phyloP scores from a whole-genome alignment of 2,797 vertebrate species.

The Tarsius wallacei region DNA sequence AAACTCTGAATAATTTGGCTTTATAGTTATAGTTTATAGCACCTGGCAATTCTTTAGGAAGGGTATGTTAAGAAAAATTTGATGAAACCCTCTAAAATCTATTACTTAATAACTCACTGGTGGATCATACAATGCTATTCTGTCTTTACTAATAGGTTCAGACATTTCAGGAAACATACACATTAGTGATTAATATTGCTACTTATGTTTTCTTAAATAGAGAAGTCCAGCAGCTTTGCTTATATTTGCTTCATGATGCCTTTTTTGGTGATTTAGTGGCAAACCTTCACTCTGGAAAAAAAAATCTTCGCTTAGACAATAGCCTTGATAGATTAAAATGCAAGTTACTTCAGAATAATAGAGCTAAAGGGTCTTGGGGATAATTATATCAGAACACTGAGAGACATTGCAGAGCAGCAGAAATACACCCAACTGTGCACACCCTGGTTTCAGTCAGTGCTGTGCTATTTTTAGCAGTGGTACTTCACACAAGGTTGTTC shows the following conservation, averaged over 20 bases:
- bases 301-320: neutral
- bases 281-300: slow-evolving; percentile 36
- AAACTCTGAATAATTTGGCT: slow-evolving; percentile 46
- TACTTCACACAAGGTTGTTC: neutral
- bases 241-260: neutral
- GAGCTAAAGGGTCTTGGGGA: neutral
- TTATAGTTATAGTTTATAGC: slow-evolving; percentile 51
- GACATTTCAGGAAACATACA: slow-evolving; percentile 32
- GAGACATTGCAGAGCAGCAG: neutral
- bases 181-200: slow-evolving; percentile 36
- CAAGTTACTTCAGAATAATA: neutral
- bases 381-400: accelerated
- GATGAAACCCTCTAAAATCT: neutral
- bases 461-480: neutral
- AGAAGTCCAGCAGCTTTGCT: slow-evolving; percentile 11
- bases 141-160: neutral
- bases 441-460: too few relatives aligned
- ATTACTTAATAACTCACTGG: neutral
- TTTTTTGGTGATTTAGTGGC: neutral
- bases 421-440: neutral
- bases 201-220: neutral
- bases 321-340: neutral
- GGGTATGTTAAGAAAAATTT: slow-evolving; percentile 39
- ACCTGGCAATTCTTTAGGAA: neutral
- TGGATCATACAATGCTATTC: neutral